Base-by-base conservation (phyloP, 2,113 vertebrate species). In the Eptesicus fuscus region DNA sequence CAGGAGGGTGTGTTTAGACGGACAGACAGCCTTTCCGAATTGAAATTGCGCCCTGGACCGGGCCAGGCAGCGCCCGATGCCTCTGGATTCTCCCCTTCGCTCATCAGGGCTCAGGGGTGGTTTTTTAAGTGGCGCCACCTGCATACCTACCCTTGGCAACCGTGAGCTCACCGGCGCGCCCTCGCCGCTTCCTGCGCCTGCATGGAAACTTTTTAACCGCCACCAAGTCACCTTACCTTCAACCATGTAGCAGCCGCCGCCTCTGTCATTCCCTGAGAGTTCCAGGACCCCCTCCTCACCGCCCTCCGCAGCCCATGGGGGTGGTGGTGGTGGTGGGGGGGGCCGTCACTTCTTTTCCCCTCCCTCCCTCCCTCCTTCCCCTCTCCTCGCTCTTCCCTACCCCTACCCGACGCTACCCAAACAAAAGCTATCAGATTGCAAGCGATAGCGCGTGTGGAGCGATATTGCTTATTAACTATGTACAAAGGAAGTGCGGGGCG, bases 61-160 rank as follows among this genome's bases (percentile, higher is more conserved):
- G 74, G 69, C 71, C 70, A 30, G 5, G 10, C 18, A 7, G 35
- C 44, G 51, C 79, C 59, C 65, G 32, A 63, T 7, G 92, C 88
- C 90, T 88, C 89, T 28, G 1, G 5, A 4, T 20, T 78, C 51
- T 20, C 70, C 76, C 85, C 61, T 51, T 9, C 28, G 3, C 40
- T 53, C 91, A 11, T 37, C 63, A 23, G 84, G 91, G 14, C 1
- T 80, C 74, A 35, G 97, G 96, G 96, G 92, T 95, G 89, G 90
- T 97, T 96, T 96, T 65, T 97, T 79, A 97, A 97, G 63, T 95
- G 95, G 97, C 97, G 95, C 93, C 96, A 97, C 69, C 97, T 90
- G 93, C 94, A 95, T 97, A 98, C 97, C 93, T 97, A 98, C 97
- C 69, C 93, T 96, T 49, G 84, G 84, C 82, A 67, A 92, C 92